Percentiles rank a stretch among this genome's conserved stretches.
Evolutionary conservation across 2,888 invertebrate species (phyloP).

Genomic region (Cancer borealis): DNA sequence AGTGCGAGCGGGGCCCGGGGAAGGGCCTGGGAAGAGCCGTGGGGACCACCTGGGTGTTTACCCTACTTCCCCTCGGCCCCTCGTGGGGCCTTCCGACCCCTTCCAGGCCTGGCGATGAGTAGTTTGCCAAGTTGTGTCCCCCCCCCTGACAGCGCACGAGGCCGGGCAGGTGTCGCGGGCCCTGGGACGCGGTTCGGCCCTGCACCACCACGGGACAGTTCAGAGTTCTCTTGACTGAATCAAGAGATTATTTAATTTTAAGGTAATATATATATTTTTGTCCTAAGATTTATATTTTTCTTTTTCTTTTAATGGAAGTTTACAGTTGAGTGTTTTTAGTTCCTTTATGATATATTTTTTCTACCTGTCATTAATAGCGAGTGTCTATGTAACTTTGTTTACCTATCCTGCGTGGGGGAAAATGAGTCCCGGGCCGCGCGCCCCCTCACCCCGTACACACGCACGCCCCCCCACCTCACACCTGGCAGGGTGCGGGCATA

Average conservation of each 20-base stretch:
- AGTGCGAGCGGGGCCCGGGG: neutral
- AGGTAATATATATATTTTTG: slow-evolving; percentile 73
- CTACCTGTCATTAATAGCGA: slow-evolving; percentile 67
- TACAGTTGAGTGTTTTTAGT: slow-evolving; percentile 75
- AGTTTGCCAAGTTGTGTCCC: slow-evolving; percentile 31
- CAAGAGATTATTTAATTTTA: slow-evolving; percentile 71
- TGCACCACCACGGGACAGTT: slow-evolving; percentile 65
- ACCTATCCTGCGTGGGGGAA: slow-evolving; percentile 57
- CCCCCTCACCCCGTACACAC: slow-evolving; percentile 49
- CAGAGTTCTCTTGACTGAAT: slow-evolving; percentile 52
- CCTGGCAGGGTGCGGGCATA: slow-evolving; percentile 52
- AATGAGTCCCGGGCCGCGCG: slow-evolving; percentile 63
- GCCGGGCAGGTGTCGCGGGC: slow-evolving; percentile 33
- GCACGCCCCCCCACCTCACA: slow-evolving; percentile 21
- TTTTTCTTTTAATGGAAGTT: slow-evolving; percentile 72
- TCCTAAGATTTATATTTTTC: slow-evolving; percentile 75
- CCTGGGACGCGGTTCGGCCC: slow-evolving; percentile 33
- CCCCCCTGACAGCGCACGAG: neutral
- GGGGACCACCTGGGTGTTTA: neutral
- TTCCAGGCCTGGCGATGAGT: slow-evolving; percentile 26
- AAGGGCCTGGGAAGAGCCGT: neutral
- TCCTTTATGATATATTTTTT: slow-evolving; percentile 76
- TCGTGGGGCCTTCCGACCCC: slow-evolving; percentile 30
- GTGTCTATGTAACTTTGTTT: slow-evolving; percentile 64
- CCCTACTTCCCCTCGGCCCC: slow-evolving; percentile 1